Evolutionary conservation across 2,888 invertebrate species (phyloP).

Genomic region (Allygus modestus): DNA sequence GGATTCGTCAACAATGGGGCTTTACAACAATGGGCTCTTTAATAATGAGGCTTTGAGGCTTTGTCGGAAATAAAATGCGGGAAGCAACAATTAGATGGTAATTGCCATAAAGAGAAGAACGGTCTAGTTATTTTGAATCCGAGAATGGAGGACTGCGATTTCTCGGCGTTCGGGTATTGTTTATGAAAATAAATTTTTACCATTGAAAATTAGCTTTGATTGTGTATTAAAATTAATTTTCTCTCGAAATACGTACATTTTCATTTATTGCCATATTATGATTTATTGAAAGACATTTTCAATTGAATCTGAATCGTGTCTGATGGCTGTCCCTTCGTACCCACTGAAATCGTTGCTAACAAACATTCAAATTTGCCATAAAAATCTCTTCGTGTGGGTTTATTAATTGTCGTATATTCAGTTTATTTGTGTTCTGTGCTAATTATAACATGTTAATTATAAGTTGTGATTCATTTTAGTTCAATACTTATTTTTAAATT

Average conservation of each 20-base stretch:
- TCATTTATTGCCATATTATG: neutral
- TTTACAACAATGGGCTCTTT: constrained; percentile 50
- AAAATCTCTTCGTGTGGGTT: no score
- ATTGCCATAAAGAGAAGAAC: constrained; percentile 54
- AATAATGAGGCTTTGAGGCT: constrained; percentile 54
- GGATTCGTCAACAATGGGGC: constrained; percentile 54
- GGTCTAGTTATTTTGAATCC: constrained; percentile 32
- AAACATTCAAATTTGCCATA: no score
- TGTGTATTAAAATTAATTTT: neutral
- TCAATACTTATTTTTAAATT: no score
- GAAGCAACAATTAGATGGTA: constrained; percentile 53
- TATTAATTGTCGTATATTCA: no score
- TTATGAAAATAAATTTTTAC: neutral
- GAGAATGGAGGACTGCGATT: neutral
- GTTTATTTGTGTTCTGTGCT: no score
- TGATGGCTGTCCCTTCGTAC: no score
- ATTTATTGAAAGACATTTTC: neutral
- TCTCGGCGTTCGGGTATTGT: neutral
- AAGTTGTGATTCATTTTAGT: no score
- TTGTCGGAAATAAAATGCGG: constrained; percentile 55
- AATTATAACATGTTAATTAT: no score
- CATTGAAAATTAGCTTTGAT: constrained; percentile 7
- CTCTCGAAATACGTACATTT: neutral
- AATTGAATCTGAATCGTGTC: neutral
- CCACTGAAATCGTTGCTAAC: no score